phyloP scores from a whole-genome alignment of 1,140 invertebrate species.

The Fopius arisanus region DNA sequence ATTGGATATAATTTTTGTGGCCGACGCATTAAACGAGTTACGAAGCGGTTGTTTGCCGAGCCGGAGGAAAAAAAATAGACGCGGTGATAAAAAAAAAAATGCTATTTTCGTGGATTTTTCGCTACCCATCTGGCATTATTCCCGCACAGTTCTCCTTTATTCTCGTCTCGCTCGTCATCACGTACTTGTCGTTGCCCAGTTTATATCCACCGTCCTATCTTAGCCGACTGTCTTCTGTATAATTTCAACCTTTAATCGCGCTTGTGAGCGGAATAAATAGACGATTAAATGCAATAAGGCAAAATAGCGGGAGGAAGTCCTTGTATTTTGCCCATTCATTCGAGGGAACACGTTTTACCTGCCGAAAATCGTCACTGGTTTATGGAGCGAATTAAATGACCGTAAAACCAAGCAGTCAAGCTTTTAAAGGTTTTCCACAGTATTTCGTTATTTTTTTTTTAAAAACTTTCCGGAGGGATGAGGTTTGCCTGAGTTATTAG shows the following conservation, averaged over 20 bases:
- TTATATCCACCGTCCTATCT: neutral
- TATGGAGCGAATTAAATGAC: conserved; percentile 41
- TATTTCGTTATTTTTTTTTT: conserved; percentile 2
- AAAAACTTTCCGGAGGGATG: neutral
- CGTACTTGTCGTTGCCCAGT: neutral
- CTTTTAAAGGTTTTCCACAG: conserved; percentile 29
- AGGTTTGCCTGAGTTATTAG: conserved; percentile 33
- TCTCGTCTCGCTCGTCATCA: neutral
- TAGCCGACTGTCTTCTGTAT: neutral
- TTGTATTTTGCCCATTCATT: conserved; percentile 8
- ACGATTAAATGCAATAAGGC: neutral
- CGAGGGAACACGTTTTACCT: conserved; percentile 1
- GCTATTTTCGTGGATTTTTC: no score
- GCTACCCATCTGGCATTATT: neutral
- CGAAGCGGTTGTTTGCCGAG: no score
- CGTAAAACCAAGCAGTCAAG: conserved; percentile 39
- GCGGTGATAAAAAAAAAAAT: no score
- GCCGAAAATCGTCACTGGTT: conserved; percentile 22
- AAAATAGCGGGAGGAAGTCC: neutral
- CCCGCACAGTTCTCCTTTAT: neutral
- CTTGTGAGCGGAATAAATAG: conserved; percentile 13
- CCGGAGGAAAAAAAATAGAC: neutral
- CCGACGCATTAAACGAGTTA: neutral
- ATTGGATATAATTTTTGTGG: conserved; percentile 13
- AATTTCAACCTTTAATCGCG: conserved; percentile 2